phyloP scores from a whole-genome alignment of 1,140 invertebrate species.

The Neoseiulus cucumeris region DNA sequence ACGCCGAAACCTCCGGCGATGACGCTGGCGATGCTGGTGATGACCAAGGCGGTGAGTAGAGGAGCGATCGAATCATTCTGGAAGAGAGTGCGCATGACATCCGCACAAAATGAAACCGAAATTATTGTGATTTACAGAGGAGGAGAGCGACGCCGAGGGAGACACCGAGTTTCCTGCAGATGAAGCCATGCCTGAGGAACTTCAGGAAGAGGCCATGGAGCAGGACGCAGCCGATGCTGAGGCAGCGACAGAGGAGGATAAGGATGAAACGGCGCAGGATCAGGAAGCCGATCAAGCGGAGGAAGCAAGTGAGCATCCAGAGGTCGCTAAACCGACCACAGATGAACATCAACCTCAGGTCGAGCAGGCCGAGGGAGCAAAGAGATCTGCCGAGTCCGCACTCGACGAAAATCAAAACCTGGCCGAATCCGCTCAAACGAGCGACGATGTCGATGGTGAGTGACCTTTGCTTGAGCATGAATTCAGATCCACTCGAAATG shows the following conservation, averaged over 20 bases:
- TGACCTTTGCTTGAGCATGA: background rate
- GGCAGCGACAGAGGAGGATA: conserved; percentile 13
- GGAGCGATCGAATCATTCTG: too few species aligned
- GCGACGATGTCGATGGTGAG: conserved; percentile 9
- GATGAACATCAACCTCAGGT: conserved; percentile 8
- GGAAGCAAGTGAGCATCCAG: conserved; percentile 13
- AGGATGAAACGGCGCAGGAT: conserved; percentile 13
- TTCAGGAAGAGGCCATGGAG: too few species aligned
- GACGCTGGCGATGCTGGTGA: conserved; percentile 19
- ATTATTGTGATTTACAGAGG: conserved; percentile 23
- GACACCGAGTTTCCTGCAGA: background rate
- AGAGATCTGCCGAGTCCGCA: conserved; percentile 20
- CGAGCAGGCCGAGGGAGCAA: conserved; percentile 7
- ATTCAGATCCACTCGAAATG: too few species aligned
- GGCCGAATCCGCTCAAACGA: conserved; percentile 12
- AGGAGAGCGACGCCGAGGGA: conserved; percentile 28
- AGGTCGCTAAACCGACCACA: background rate
- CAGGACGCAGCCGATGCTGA: background rate
- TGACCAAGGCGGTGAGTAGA: conserved; percentile 23
- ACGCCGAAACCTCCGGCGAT: background rate
- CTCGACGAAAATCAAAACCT: conserved; percentile 20
- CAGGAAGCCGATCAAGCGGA: conserved; percentile 16
- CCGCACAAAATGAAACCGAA: too few species aligned
- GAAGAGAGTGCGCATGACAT: too few species aligned
- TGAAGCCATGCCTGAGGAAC: background rate